phyloP scores from a whole-genome alignment of 2,888 invertebrate genomes.

The Hirtodrosophila alboralis region DNA sequence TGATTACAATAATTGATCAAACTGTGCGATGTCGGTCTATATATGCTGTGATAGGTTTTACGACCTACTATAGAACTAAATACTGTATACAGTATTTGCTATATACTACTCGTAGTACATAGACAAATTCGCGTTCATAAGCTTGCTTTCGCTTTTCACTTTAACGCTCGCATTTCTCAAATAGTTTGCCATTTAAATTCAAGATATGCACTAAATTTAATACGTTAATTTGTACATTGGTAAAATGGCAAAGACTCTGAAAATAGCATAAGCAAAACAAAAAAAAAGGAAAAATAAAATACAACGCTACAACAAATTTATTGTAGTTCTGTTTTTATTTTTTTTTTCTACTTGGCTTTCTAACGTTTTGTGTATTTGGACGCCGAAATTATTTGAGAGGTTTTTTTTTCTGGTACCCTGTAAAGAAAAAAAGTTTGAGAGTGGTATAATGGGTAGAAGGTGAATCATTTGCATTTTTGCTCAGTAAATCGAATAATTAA shows the following conservation, averaged over 20 bases:
- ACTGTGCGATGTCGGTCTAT: slow-evolving; percentile 27
- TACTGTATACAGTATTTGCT: slow-evolving; percentile 19
- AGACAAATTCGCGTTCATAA: slow-evolving; percentile 23
- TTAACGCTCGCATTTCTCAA: slow-evolving; percentile 61
- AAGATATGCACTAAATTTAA: slow-evolving; percentile 67
- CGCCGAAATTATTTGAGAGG: slow-evolving; percentile 38
- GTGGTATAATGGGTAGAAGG: too few relatives aligned
- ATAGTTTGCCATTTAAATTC: slow-evolving; percentile 72
- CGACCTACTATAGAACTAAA: too few relatives aligned
- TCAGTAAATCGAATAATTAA: too few relatives aligned
- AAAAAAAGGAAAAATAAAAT: too few relatives aligned
- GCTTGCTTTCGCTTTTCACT: slow-evolving; percentile 54
- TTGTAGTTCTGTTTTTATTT: slow-evolving; percentile 11
- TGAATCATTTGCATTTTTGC: too few relatives aligned
- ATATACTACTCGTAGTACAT: too few relatives aligned
- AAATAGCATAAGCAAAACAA: slow-evolving; percentile 58
- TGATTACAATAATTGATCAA: slow-evolving; percentile 65
- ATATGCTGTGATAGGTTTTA: too few relatives aligned
- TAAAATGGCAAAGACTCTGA: slow-evolving; percentile 53
- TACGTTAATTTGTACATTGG: slow-evolving; percentile 56
- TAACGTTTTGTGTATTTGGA: slow-evolving; percentile 12
- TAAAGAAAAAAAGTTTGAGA: neutral
- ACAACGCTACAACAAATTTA: slow-evolving; percentile 40
- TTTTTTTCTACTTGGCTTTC: slow-evolving; percentile 18
- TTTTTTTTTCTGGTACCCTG: slow-evolving; percentile 1